A percentile compares a stretch with the other conserved stretches of the same genome.
Conservation (phyloP, 1,140 invertebrate species). For the Aricia agestis region DNA sequence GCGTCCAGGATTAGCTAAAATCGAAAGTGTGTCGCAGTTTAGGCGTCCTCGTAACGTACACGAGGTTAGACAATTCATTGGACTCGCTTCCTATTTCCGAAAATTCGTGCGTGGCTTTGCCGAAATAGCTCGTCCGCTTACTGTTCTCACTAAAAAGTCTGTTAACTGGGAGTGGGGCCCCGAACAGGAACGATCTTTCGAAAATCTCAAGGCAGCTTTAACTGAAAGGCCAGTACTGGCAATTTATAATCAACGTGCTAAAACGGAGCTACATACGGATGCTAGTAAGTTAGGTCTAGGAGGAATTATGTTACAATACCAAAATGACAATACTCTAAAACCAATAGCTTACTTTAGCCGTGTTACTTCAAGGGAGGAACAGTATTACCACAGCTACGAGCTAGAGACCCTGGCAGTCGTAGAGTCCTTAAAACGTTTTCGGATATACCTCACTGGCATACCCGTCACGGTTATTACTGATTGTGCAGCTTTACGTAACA, state of each 20-base stretch:
- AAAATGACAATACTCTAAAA: not conserved
- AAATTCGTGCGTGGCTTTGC: conserved; percentile 4
- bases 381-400: not conserved
- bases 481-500: conserved; percentile 43
- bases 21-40: not conserved
- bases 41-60: not conserved
- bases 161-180: not conserved
- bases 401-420: conserved; percentile 13
- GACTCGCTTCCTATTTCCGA: not conserved
- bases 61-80: not conserved
- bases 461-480: conserved; percentile 46
- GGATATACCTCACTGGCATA: conserved; percentile 46
- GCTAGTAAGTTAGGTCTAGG: conserved; percentile 22
- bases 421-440: conserved; percentile 44
- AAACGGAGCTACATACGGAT: conserved; percentile 17
- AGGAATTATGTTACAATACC: conserved; percentile 23
- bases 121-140: not conserved
- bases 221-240: not conserved
- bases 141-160: not conserved
- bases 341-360: conserved; percentile 15
- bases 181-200: not conserved
- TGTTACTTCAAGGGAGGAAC: not conserved
- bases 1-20: conserved; percentile 2
- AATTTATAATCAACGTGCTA: not conserved
- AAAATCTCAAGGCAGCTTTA: not conserved